Base-by-base conservation (phyloP, 1,140 invertebrate genomes). In the Tetragonula clypearis region DNA sequence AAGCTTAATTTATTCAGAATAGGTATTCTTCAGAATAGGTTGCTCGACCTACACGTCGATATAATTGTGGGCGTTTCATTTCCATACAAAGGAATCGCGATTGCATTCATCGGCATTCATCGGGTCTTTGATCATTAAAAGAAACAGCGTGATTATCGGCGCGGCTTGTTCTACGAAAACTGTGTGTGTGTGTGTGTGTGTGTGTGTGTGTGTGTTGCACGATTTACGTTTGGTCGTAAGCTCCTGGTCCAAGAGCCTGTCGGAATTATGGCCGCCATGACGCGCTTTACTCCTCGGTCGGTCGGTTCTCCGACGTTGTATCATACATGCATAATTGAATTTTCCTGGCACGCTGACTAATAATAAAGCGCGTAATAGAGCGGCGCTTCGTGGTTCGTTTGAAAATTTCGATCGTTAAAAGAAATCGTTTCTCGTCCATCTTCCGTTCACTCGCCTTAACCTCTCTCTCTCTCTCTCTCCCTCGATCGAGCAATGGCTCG, bases 331-430 rank as follows among this genome's bases (percentile, higher is more conserved):
- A 49, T 49, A 58, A 82, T 86, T 82, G 58, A 56, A 83, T 83
- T 71, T 87, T 84, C 74, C 41, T 56, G 66, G 71, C 26, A 55
- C 55, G n/a, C 23, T 81, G 81, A 30, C 19, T 58, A 49, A 49
- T 49, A 49, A 49, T 49, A 49, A 77, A 53, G 71, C 66, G 71
- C 72, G 90, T 91, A 90, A 91, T 91, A 91, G 90, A 91, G 90
- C 90, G 88, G 56, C 76, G 26, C 90, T 88, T 91, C 83, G 83
- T 90, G 86, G 86, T 85, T 91, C 88, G 90, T 90, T 91, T 88
- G 78, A 79, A 91, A 91, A 88, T 91, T 91, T 91, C 88, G 90
- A 91, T 91, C 90, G 78, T 91, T 87, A 91, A 82, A 88, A 86
- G 84, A 88, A 86, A 89, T 66, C 53, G 65, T 55, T 17, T 73